Percentiles rank a stretch among this genome's conserved stretches.
phyloP scores from a whole-genome alignment of 2,888 invertebrate species.

The Platypus cylindrus region DNA sequence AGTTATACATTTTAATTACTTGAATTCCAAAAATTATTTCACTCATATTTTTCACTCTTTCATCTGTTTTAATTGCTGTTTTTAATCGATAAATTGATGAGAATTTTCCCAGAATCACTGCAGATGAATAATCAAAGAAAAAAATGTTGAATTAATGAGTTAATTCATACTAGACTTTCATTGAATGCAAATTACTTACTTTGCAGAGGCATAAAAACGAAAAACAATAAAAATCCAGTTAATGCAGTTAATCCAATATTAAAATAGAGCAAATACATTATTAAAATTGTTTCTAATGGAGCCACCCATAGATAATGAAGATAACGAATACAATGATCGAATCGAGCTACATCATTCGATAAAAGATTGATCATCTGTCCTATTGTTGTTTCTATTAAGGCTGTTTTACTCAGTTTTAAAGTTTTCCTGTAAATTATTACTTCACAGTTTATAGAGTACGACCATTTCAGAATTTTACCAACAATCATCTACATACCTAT shows the following conservation, averaged over 20 bases:
- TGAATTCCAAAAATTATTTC: slow-evolving; percentile 57
- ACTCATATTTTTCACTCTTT: slow-evolving; percentile 53
- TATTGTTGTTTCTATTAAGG: slow-evolving; percentile 70
- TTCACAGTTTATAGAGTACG: not conserved
- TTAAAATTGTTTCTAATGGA: slow-evolving; percentile 60
- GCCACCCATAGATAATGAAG: slow-evolving; percentile 71
- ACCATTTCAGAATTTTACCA: not conserved
- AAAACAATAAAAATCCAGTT: slow-evolving; percentile 41
- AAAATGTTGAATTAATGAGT: not conserved
- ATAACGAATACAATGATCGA: slow-evolving; percentile 68
- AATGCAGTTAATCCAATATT: slow-evolving; percentile 41
- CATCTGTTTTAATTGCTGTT: slow-evolving; percentile 42
- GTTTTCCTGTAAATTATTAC: slow-evolving; percentile 43
- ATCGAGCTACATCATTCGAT: slow-evolving; percentile 78
- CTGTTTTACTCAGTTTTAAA: slow-evolving; percentile 58
- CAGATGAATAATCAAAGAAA: slow-evolving; percentile 9
- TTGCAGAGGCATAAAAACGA: slow-evolving; percentile 36
- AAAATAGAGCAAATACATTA: slow-evolving; percentile 54
- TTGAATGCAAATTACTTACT: slow-evolving; percentile 25
- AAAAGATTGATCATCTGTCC: slow-evolving; percentile 43
- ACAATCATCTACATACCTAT: slow-evolving; percentile 11
- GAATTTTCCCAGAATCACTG: slow-evolving; percentile 23
- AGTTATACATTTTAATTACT: slow-evolving; percentile 63
- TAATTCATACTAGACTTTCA: not conserved
- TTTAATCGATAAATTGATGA: slow-evolving; percentile 30